Conservation (phyloP, 2,113 vertebrate genomes). For the Thomomys bottae region DNA sequence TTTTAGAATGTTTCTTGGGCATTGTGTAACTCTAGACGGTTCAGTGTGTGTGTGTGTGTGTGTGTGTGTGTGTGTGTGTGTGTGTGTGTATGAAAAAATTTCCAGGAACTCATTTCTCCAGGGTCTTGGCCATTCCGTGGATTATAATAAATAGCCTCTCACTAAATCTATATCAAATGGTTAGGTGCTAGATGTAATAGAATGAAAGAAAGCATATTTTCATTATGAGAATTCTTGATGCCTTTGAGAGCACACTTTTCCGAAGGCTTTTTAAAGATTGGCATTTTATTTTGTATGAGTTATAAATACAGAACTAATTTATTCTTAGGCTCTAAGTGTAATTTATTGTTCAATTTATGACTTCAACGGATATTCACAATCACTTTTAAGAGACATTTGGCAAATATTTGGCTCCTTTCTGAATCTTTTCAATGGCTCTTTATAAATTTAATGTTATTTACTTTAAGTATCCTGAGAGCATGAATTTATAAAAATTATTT, state of each 20-base stretch:
- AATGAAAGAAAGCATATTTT: neutral
- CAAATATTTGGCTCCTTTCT: slow-evolving; percentile 14
- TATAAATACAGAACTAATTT: neutral
- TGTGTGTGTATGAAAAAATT: neutral
- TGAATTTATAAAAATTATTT: slow-evolving; percentile 17
- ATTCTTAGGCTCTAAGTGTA: neutral
- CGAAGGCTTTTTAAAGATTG: neutral
- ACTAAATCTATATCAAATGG: neutral
- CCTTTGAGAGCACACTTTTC: neutral
- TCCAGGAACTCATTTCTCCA: neutral
- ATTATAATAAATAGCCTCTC: neutral
- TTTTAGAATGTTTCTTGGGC: neutral
- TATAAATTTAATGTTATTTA: slow-evolving; percentile 25
- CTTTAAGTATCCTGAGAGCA: neutral
- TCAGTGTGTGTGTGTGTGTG: too few relatives aligned
- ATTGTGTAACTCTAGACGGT: neutral
- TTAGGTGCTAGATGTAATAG: neutral
- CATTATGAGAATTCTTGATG: neutral
- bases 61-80: too few relatives aligned
- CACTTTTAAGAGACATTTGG: slow-evolving; percentile 13
- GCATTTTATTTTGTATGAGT: neutral
- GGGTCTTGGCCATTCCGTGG: neutral
- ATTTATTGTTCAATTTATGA: slow-evolving; percentile 17
- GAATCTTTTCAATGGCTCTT: slow-evolving; percentile 29
- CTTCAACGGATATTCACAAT: neutral